Percentiles rank a stretch among this genome's conserved stretches.
Conservation (phyloP, 2,888 invertebrate genomes). For the Cantharis rustica region DNA sequence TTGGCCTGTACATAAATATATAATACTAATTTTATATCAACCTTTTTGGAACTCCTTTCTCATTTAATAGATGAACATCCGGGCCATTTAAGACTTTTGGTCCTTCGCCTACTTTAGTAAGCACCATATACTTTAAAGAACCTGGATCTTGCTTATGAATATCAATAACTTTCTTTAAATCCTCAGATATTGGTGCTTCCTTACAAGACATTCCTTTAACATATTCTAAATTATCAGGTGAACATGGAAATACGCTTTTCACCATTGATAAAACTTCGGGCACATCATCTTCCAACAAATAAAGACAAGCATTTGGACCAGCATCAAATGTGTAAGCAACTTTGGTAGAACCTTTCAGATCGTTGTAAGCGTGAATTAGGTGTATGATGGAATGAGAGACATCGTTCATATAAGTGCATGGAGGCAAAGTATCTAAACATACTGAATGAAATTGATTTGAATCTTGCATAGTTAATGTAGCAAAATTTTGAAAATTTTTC, state of each 20-base stretch:
- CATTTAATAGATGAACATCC: slow-evolving; percentile 58
- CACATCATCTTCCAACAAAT: slow-evolving; percentile 77
- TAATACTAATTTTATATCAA: neutral
- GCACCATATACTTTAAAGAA: slow-evolving; percentile 69
- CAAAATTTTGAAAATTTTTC: slow-evolving; percentile 82
- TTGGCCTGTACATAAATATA: neutral
- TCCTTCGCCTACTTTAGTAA: slow-evolving; percentile 82
- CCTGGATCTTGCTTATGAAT: slow-evolving; percentile 11
- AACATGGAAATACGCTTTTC: slow-evolving; percentile 72
- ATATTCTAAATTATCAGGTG: slow-evolving; percentile 57
- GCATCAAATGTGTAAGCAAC: slow-evolving; percentile 99
- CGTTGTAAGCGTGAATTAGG: slow-evolving; percentile 84
- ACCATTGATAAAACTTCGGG: slow-evolving; percentile 70
- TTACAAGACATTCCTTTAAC: slow-evolving; percentile 62
- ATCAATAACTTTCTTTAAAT: slow-evolving; percentile 4
- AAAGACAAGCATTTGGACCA: slow-evolving; percentile 94
- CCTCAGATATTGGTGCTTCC: slow-evolving; percentile 11
- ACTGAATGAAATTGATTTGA: slow-evolving; percentile 97
- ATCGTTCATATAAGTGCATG: slow-evolving; percentile 91
- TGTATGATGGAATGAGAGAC: slow-evolving; percentile 79
- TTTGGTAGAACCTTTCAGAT: slow-evolving; percentile 64
- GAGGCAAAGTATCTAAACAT: slow-evolving; percentile 92
- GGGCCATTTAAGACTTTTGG: slow-evolving; percentile 62
- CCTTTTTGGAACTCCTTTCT: slow-evolving; percentile 56
- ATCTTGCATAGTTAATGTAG: slow-evolving; percentile 94